Conservation (phyloP, 1,140 invertebrate genomes). For the Colletes gigas region DNA sequence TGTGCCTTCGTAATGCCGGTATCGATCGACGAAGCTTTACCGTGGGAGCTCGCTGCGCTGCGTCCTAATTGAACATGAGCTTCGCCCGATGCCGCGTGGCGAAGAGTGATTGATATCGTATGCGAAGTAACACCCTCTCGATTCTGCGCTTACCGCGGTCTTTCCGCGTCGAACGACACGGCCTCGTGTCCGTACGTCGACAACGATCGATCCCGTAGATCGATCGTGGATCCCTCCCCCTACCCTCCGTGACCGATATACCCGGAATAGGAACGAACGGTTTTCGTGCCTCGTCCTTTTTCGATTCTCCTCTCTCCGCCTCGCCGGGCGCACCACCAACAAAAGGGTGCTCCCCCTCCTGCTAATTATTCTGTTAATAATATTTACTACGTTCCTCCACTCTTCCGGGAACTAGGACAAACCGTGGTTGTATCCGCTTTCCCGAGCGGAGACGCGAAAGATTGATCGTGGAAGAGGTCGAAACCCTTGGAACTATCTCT, state of each 20-base stretch:
- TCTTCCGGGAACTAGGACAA: too few relatives aligned
- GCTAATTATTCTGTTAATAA: too few relatives aligned
- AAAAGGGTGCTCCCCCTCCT: too few relatives aligned
- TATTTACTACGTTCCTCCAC: too few relatives aligned
- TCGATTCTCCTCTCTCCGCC: too few relatives aligned
- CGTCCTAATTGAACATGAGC: constrained; percentile 35
- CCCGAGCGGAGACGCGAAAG: too few relatives aligned
- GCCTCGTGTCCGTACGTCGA: not conserved
- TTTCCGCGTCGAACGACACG: not conserved
- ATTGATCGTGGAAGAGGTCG: too few relatives aligned
- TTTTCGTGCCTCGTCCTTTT: not conserved
- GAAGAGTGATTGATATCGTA: constrained; percentile 33
- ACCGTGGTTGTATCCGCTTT: too few relatives aligned
- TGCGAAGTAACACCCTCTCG: not conserved
- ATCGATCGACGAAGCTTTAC: constrained; percentile 27
- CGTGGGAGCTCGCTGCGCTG: not conserved
- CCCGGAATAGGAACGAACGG: not conserved
- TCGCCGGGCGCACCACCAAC: too few relatives aligned
- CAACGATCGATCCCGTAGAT: not conserved
- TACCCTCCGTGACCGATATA: not conserved
- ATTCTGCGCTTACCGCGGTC: not conserved
- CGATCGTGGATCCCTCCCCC: constrained; percentile 21
- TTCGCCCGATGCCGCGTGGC: not conserved
- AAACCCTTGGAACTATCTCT: too few relatives aligned
- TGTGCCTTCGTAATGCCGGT: not conserved